Conservation (phyloP, 2,888 invertebrate species). For the Balanococcus diminutus region DNA sequence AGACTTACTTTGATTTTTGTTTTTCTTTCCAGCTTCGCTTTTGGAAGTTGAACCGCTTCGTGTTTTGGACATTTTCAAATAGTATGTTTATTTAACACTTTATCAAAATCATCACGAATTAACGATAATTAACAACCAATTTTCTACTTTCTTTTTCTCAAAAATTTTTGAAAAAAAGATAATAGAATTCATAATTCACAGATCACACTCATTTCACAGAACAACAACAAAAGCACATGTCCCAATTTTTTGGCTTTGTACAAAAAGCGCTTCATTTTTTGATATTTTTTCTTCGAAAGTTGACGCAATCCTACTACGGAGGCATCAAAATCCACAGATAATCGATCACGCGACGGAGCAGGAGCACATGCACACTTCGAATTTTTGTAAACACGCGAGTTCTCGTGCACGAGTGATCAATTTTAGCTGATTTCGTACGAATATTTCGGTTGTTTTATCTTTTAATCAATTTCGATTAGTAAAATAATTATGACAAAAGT, state of each 20-base stretch:
- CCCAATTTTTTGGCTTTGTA: neutral
- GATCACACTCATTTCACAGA: neutral
- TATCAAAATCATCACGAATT: neutral
- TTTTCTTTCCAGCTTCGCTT: neutral
- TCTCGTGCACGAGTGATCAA: neutral
- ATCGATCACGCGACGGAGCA: neutral
- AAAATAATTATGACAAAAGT: constrained; percentile 20
- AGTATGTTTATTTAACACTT: neutral
- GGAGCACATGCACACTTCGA: neutral
- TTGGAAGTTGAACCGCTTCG: neutral
- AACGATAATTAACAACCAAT: too few relatives aligned
- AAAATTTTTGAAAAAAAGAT: too few relatives aligned
- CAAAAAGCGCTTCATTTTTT: neutral
- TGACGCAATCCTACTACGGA: neutral
- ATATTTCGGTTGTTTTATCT: neutral
- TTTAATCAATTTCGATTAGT: neutral
- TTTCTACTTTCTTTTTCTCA: too few relatives aligned
- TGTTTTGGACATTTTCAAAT: neutral
- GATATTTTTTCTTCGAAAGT: neutral
- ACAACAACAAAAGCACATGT: neutral
- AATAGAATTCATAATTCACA: too few relatives aligned
- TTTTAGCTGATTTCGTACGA: neutral
- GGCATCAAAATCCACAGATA: neutral
- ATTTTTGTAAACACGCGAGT: neutral
- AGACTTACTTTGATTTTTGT: neutral